These are phyloP conservation scores for Coryphaenoides rupestris DNA, from an alignment of 2,113 vertebrate species.

Conservation along the genomic window DNA sequence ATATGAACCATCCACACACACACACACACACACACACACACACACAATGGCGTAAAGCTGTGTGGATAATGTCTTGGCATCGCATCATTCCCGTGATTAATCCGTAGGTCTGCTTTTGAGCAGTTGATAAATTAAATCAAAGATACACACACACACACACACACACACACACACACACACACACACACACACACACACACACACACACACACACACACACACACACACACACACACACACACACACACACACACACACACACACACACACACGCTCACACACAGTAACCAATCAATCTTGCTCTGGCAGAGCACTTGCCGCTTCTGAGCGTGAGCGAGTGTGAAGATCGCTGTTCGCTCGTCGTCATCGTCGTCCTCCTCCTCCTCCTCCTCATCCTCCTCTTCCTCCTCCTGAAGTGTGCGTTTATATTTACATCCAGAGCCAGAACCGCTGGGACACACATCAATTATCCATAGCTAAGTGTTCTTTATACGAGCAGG, in stretches of 20 bases:
- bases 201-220: background rate
- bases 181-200: no score
- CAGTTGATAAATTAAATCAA: conserved; percentile 65
- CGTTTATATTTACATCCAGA: conserved; percentile 60
- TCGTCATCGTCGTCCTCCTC: conserved; percentile 28
- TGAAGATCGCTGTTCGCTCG: conserved; percentile 40
- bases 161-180: background rate
- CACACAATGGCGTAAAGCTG: conserved; percentile 22
- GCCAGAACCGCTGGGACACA: conserved; percentile 44
- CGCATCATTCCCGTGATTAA: conserved; percentile 53
- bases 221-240: conserved; percentile 11
- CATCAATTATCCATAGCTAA: conserved; percentile 69
- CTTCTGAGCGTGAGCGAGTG: conserved; percentile 40
- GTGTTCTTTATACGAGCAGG: conserved; percentile 57
- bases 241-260: conserved; percentile 15
- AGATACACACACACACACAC: conserved; percentile 43
- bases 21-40: conserved; percentile 6
- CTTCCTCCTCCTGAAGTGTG: conserved; percentile 34
- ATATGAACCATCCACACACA: no score
- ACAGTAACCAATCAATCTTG: conserved; percentile 58
- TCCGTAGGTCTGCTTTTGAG: conserved; percentile 45
- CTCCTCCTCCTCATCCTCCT: conserved; percentile 40
- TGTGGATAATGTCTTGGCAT: conserved; percentile 47
- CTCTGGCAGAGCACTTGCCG: conserved; percentile 26
- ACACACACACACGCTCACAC: conserved; percentile 16